These are phyloP conservation scores for Agonopterix subpropinquella DNA, from an alignment of 2,888 invertebrate genomes.

Conservation along the genomic window DNA sequence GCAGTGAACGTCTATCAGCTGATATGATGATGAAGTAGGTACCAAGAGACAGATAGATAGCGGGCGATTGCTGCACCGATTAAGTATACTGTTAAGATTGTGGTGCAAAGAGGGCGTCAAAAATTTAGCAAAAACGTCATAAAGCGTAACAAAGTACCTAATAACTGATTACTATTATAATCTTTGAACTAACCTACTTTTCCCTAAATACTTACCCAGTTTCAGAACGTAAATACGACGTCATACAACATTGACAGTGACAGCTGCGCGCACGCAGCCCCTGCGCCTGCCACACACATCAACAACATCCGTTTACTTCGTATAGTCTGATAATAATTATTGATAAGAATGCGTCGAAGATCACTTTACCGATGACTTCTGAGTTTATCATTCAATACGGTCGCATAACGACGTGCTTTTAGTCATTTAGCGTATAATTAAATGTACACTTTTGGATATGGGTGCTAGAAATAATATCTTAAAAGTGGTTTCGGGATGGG, in stretches of 20 bases:
- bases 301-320: constrained; percentile 28
- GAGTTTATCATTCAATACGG: constrained; percentile 25
- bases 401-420: background rate
- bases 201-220: background rate
- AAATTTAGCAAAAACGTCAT: too few relatives aligned
- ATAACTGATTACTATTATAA: too few relatives aligned
- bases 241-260: constrained; percentile 9
- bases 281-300: background rate
- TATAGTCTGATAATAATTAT: constrained; percentile 27
- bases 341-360: constrained; percentile 40
- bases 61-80: too few relatives aligned
- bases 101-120: too few relatives aligned
- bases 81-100: too few relatives aligned
- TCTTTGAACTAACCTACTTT: too few relatives aligned
- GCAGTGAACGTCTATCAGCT: too few relatives aligned
- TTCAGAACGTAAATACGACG: constrained; percentile 4
- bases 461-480: constrained; percentile 43
- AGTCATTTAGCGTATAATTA: background rate
- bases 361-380: constrained; percentile 36
- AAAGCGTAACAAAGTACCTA: too few relatives aligned
- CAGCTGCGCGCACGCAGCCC: constrained; percentile 9
- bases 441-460: constrained; percentile 27
- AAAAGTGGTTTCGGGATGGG: constrained; percentile 53
- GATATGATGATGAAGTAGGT: too few relatives aligned
- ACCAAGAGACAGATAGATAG: too few relatives aligned